These are phyloP conservation scores for Chaunax sp. DNA, from an alignment of 2,797 vertebrate genomes.

Conservation along the genomic window DNA sequence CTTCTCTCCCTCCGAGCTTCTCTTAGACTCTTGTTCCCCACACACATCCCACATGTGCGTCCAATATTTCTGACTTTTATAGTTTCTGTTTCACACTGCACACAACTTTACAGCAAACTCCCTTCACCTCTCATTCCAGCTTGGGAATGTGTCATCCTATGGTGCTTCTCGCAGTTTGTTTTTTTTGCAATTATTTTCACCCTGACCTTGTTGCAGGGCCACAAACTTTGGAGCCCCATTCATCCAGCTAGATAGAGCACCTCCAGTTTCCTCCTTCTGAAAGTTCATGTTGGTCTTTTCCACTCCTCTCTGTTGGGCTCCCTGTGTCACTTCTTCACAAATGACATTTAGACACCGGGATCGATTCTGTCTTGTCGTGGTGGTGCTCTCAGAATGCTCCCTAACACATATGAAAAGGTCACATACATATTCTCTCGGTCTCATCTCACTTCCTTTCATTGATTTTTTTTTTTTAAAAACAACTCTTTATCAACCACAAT, in stretches of 20 bases:
- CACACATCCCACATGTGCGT: constrained; percentile 14
- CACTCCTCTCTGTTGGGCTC: background rate
- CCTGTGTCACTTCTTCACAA: constrained; percentile 20
- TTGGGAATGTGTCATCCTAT: constrained; percentile 35
- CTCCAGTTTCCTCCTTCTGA: constrained; percentile 27
- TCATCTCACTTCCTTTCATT: constrained; percentile 11
- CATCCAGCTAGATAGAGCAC: constrained; percentile 45
- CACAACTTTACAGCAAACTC: constrained; percentile 52
- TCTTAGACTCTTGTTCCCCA: constrained; percentile 21
- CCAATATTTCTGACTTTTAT: constrained; percentile 39
- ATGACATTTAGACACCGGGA: constrained; percentile 31
- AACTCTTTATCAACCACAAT: constrained; percentile 19
- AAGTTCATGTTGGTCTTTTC: constrained; percentile 16
- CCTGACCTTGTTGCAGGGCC: constrained; percentile 35
- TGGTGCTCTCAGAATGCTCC: constrained; percentile 31
- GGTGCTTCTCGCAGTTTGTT: constrained; percentile 27
- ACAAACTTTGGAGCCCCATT: constrained; percentile 28
- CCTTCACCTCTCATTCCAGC: constrained; percentile 40
- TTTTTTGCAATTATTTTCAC: constrained; percentile 56
- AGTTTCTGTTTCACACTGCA: constrained; percentile 7
- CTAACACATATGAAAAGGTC: constrained; percentile 48
- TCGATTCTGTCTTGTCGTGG: constrained; percentile 14
- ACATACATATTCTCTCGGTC: constrained; percentile 14
- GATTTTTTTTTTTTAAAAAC: constrained; percentile 24
- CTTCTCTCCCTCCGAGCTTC: constrained; percentile 20